A percentile compares a stretch with the other conserved stretches of the same genome.
phyloP scores from a whole-genome alignment of 2,888 invertebrate genomes.

The Drosophila kuntzei region DNA sequence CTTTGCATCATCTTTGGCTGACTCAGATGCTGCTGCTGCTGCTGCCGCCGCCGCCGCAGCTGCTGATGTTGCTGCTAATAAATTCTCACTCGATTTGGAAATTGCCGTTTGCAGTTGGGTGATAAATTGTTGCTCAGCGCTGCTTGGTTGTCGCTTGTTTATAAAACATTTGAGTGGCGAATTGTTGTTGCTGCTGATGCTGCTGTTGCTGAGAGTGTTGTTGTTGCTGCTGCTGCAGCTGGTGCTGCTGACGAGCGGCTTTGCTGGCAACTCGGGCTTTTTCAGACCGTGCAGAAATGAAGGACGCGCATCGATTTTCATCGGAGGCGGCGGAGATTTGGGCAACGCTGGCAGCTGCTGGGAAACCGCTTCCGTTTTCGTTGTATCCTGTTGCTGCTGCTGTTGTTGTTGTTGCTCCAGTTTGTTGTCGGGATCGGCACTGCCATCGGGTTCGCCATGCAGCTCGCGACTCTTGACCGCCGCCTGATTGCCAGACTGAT shows the following conservation, averaged over 20 bases:
- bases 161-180: conserved; percentile 87
- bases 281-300: conserved; percentile 91
- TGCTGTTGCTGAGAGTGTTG: conserved; percentile 17
- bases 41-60: conserved; percentile 38
- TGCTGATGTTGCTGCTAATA: conserved; percentile 60
- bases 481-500: conserved; percentile 62
- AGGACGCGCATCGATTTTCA: conserved; percentile 86
- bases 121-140: conserved; percentile 86
- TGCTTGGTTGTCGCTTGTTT: conserved; percentile 86
- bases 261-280: conserved; percentile 90
- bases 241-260: conserved; percentile 86
- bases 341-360: conserved; percentile 88
- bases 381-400: conserved; percentile 86
- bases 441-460: conserved; percentile 94
- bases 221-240: conserved; percentile 11
- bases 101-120: conserved; percentile 87
- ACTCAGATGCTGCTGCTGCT: conserved; percentile 56
- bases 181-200: conserved; percentile 48
- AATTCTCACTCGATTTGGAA: conserved; percentile 79
- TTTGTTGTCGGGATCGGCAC: conserved; percentile 92
- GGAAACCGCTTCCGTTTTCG: conserved; percentile 7
- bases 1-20: conserved; percentile 78
- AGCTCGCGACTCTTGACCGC: conserved; percentile 90
- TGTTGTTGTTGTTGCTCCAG: conserved; percentile 80
- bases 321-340: conserved; percentile 85